These are phyloP conservation scores for Macrosteles quadrilineatus DNA, from an alignment of 1,140 invertebrate species.

Conservation along the genomic window DNA sequence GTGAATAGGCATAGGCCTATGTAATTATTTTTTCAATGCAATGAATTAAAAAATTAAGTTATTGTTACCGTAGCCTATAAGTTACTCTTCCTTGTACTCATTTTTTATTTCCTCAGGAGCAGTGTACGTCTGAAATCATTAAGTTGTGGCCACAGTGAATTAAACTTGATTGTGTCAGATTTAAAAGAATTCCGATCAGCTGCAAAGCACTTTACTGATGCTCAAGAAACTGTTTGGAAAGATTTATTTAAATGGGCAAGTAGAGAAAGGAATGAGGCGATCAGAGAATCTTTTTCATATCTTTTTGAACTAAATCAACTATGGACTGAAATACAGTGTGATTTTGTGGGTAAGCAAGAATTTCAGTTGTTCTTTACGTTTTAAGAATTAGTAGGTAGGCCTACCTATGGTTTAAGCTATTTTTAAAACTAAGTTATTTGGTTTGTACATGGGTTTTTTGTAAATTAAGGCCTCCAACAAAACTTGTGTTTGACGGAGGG, in stretches of 20 bases:
- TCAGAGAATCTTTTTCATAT: constrained; percentile 10
- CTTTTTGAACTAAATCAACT: not conserved
- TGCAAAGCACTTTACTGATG: constrained; percentile 8
- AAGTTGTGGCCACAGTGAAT: constrained; percentile 12
- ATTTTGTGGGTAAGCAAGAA: constrained; percentile 3
- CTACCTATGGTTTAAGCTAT: no score
- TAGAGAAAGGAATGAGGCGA: constrained; percentile 4
- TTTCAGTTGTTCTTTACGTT: no score
- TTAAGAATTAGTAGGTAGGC: no score
- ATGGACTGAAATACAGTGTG: constrained; percentile 10
- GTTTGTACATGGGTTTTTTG: no score
- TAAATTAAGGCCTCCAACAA: no score
- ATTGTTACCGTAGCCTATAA: no score
- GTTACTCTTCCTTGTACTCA: no score
- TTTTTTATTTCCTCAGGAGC: constrained; percentile 6
- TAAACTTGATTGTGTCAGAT: constrained; percentile 8
- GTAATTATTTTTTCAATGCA: no score
- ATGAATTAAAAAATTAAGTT: no score
- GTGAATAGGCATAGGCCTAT: no score
- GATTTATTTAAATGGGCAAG: constrained; percentile 6
- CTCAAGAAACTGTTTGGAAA: constrained; percentile 14
- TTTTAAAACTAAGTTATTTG: no score
- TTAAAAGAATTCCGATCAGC: constrained; percentile 4
- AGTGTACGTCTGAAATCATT: constrained; percentile 14
- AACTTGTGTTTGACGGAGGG: no score